Evolutionary conservation across 2,888 invertebrate species (phyloP).

Genomic region (Eurytoma adleriae): DNA sequence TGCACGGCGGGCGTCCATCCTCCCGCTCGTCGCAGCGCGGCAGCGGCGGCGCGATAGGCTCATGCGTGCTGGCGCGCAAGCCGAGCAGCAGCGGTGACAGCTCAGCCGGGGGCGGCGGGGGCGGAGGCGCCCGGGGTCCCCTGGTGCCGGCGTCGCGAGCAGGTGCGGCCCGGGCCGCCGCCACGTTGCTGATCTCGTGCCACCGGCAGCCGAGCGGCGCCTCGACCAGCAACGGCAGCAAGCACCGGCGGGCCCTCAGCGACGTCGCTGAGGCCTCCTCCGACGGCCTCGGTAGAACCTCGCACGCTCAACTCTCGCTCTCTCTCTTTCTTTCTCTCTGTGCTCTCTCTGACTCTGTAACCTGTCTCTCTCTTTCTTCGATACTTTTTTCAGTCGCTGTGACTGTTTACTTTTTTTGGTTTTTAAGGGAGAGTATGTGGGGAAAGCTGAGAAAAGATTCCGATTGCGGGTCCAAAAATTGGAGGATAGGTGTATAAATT

Average conservation of each 20-base stretch:
- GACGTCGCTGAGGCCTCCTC: conserved; percentile 75
- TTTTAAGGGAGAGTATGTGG: no score
- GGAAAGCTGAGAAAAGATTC: no score
- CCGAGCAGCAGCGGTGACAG: conserved; percentile 68
- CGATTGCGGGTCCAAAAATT: no score
- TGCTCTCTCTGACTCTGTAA: conserved; percentile 59
- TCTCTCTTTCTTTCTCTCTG: conserved; percentile 61
- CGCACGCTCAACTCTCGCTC: conserved; percentile 58
- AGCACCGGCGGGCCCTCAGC: conserved; percentile 75
- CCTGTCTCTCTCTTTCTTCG: not conserved
- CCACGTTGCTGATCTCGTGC: conserved; percentile 96
- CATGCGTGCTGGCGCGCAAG: conserved; percentile 80
- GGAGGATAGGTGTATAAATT: no score
- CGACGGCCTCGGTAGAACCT: conserved; percentile 74
- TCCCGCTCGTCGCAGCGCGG: conserved; percentile 81
- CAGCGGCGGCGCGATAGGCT: conserved; percentile 69
- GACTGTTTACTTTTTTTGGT: no score
- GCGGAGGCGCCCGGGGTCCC: conserved; percentile 79
- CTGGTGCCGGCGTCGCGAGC: conserved; percentile 89
- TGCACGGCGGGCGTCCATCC: conserved; percentile 79
- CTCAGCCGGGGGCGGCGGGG: conserved; percentile 77
- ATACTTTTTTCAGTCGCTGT: not conserved
- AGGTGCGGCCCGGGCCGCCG: conserved; percentile 93
- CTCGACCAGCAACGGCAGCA: conserved; percentile 73
- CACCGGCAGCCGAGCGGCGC: conserved; percentile 79